Evolutionary conservation across 2,888 invertebrate species (phyloP), one percentile per base, ranked within the genome.

Genomic region (Lycocerus yunnanus): DNA sequence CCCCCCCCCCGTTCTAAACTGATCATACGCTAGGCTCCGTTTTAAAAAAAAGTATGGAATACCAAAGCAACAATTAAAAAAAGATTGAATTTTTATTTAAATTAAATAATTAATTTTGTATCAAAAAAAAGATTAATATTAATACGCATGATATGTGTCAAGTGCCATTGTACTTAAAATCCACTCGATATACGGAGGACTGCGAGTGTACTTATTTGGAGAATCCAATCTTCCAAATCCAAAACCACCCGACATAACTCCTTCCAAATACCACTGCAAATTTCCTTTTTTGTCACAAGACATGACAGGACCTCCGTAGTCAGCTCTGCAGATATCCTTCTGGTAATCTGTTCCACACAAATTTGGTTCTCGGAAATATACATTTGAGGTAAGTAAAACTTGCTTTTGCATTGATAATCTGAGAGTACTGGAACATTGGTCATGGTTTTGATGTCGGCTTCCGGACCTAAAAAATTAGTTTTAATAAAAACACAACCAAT

Each of bases 191-290:
- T 94, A 95, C 80, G 92, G 91, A 14, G 93, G 93, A 60, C 95
- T 92, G 78, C 95, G 89, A 0, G 95, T 95, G 85, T 96, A 96
- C 0, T 96, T 95, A 1, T 95, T 95, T 0, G 95, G 95, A 86
- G 94, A 95, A 13, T 94, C 94, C 9, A 92, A 91, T 76, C 95
- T 89, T 1, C 95, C 95, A 84, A 95, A 96, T 15, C 95, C 96
- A 83, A 95, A 95, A 58, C 96, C 96, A 95, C 95, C 95, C 0
- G 95, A 95, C 0, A 96, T 95, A 15, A 96, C 90, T n/a, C 93
- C 92, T 93, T 68, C 68, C 20, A 24, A 27, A 18, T 58, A 68
- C 68, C 68, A 68, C 13, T 68, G 68, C 11, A 58, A n/a, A 1
- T 15, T 58, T 8, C 15, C 15, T 58, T 10, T 15, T 15, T 9